Evolutionary conservation across 1,140 invertebrate species (phyloP).

Genomic region (Berghia stephanieae): DNA sequence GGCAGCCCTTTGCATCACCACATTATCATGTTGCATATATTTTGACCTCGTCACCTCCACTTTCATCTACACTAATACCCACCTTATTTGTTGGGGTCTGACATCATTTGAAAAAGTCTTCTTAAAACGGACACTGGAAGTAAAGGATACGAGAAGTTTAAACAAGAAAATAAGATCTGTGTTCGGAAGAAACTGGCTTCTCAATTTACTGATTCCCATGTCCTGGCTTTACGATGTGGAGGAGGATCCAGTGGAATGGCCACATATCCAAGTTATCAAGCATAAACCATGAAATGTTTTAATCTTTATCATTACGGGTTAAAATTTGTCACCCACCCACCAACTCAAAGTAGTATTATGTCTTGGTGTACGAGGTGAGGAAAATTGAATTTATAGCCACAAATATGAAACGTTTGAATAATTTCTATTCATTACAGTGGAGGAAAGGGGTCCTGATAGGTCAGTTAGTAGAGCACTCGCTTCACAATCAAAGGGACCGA

Average conservation of each 20-base stretch:
- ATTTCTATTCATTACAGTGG: too few relatives aligned
- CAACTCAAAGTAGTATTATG: background rate
- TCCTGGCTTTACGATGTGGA: constrained; percentile 38
- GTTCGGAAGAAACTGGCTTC: constrained; percentile 42
- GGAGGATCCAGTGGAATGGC: constrained; percentile 48
- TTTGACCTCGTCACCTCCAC: constrained; percentile 32
- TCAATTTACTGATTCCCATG: constrained; percentile 43
- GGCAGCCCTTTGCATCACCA: constrained; percentile 27
- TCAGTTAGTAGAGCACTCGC: too few relatives aligned
- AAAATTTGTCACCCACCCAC: constrained; percentile 3
- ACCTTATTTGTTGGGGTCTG: constrained; percentile 35
- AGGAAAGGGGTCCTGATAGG: too few relatives aligned
- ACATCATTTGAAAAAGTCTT: constrained; percentile 42
- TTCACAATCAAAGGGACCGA: too few relatives aligned
- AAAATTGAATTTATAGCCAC: too few relatives aligned
- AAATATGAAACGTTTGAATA: too few relatives aligned
- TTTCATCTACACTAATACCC: constrained; percentile 30
- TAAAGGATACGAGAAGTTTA: constrained; percentile 35
- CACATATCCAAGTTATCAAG: constrained; percentile 37
- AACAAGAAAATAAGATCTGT: constrained; percentile 37
- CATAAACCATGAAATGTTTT: too few relatives aligned
- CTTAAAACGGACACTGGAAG: constrained; percentile 36
- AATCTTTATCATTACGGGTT: too few relatives aligned
- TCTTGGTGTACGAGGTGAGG: too few relatives aligned
- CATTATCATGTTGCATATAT: constrained; percentile 30